These are phyloP conservation scores for Harmothoe impar DNA, from an alignment of 2,888 invertebrate genomes.

Conservation along the genomic window DNA sequence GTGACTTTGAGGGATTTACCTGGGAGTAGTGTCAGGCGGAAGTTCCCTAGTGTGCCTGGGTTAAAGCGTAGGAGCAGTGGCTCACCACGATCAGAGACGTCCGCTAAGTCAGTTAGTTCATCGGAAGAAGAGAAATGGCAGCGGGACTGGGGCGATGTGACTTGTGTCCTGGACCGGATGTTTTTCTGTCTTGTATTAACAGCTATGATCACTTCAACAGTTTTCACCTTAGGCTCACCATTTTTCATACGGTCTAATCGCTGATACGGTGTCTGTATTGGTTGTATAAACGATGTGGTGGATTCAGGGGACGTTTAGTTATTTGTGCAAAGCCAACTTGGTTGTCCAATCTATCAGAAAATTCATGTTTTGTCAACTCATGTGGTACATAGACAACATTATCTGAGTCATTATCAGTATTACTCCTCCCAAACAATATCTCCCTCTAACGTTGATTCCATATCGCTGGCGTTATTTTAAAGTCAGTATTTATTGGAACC, in stretches of 20 bases:
- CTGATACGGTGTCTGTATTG: too few relatives aligned
- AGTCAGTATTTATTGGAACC: too few relatives aligned
- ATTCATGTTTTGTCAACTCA: too few relatives aligned
- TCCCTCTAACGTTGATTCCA: too few relatives aligned
- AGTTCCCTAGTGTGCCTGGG: neutral
- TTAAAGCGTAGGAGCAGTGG: neutral
- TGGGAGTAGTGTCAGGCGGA: neutral
- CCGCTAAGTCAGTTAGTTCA: neutral
- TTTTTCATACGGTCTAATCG: constrained; percentile 3
- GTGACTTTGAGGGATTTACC: neutral
- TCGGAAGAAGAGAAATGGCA: neutral
- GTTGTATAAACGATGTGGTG: too few relatives aligned
- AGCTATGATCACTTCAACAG: constrained; percentile 57
- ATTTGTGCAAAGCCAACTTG: too few relatives aligned
- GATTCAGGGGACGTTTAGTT: too few relatives aligned
- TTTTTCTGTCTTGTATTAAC: constrained; percentile 68
- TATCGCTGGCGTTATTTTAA: too few relatives aligned
- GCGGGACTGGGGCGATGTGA: constrained; percentile 68
- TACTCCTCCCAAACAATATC: too few relatives aligned
- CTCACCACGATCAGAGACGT: neutral
- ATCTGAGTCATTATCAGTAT: too few relatives aligned
- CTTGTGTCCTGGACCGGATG: constrained; percentile 69
- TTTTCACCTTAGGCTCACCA: constrained; percentile 56
- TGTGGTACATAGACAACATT: too few relatives aligned
- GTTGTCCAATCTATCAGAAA: too few relatives aligned